A percentile compares a stretch with the other conserved stretches of the same genome.
Evolutionary conservation across 2,888 invertebrate genomes (phyloP).

Genomic region (Piscicola geometra): DNA sequence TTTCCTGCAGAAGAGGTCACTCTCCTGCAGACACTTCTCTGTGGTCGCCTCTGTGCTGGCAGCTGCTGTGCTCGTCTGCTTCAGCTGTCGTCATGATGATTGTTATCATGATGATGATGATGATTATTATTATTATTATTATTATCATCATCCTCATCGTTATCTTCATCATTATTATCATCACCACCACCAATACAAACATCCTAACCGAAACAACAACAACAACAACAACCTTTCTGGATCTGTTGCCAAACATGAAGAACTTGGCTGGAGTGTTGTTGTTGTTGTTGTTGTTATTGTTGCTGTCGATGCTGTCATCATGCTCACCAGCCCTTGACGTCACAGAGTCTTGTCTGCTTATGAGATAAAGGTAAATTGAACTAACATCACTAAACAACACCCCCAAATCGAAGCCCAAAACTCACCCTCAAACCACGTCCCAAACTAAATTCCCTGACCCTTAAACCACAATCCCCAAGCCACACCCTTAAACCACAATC

Average conservation of each 20-base stretch:
- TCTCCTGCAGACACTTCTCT: slow-evolving; percentile 53
- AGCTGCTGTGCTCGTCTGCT: slow-evolving; percentile 47
- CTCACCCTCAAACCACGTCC: no score
- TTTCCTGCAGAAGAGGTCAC: slow-evolving; percentile 51
- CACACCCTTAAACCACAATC: no score
- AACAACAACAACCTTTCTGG: slow-evolving; percentile 20
- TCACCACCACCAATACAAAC: slow-evolving; percentile 6
- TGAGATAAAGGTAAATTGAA: not conserved
- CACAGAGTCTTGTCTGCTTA: slow-evolving; percentile 4
- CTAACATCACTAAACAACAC: not conserved
- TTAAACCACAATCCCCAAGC: no score
- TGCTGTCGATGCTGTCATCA: slow-evolving; percentile 18
- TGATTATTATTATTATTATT: no score
- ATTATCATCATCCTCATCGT: no score
- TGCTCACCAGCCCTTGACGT: not conserved
- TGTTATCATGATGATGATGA: no score
- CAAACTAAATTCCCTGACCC: no score
- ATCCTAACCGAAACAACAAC: not conserved
- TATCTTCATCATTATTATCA: no score
- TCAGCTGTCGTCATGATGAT: no score
- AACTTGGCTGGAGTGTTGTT: slow-evolving; percentile 26
- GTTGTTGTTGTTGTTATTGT: no score
- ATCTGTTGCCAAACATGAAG: slow-evolving; percentile 35
- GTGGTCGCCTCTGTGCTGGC: slow-evolving; percentile 51
- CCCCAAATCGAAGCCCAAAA: no score